Base-by-base conservation (phyloP, 2,797 vertebrate genomes). In the Eulemur mongoz region DNA sequence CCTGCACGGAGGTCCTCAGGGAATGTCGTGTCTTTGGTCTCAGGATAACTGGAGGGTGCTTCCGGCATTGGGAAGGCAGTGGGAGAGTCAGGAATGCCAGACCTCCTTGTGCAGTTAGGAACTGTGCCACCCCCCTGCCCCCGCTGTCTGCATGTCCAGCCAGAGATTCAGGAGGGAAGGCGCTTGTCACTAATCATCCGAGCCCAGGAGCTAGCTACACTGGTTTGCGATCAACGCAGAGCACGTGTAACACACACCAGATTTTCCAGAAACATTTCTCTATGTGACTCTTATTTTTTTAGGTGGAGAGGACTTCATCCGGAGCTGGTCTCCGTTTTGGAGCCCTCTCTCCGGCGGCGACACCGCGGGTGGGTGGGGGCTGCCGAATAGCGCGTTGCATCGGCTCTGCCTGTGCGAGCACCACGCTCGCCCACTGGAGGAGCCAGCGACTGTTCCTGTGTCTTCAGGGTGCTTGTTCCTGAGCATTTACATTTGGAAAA, bases 361-460 rank as follows among this genome's bases (percentile, higher is more conserved):
- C 5, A 11, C 52, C 32, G 8, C 63, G 5, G 22, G 32, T 2
- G 8, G 40, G 17, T 7, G 9, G 48, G n/a, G 12, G 52, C 11
- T 50, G n/a, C 79, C 13, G 8, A 2, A 4, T 10, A 2, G 4
- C 0, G 10, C 12, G 0, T 10, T 3, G 27, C 6, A 2, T 40
- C 63, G 0, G 6, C 11, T 11, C 89, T 13, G 50, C 35, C 50
- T 5, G 40, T 48, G 1, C 0, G 15, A 78, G 69, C 10, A 7
- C 57, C 1, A 4, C 6, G 0, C 2, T 32, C 35, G 2, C 0
- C 14, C n/a, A 1, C 13, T 4, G 40, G 22, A 59, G 84, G 17
- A 6, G 7, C 4, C 15, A 13, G 9, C 12, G 12, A 25, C 12
- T 1, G 0, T 5, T 4, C 27, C 8, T 0, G 8, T 10, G 15